Percentiles rank a stretch among this genome's conserved stretches.
Evolutionary conservation across 2,797 vertebrate genomes (phyloP).

Genomic region (Sylvilagus floridanus): DNA sequence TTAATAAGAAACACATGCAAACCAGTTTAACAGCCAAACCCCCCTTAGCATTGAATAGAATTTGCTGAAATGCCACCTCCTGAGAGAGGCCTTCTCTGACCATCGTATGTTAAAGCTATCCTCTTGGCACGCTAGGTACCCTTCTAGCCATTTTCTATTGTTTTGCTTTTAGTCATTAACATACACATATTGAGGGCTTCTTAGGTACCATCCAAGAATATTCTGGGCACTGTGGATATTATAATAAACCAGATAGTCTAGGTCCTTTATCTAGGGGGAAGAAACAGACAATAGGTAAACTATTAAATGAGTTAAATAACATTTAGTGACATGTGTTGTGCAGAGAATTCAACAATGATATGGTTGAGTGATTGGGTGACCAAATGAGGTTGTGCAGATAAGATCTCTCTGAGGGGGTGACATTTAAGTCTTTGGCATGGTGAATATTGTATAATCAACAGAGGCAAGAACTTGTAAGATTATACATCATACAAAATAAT

Average conservation of each 20-base stretch:
- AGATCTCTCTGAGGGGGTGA: conserved; percentile 19
- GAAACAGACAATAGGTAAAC: neutral
- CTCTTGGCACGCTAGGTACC: neutral
- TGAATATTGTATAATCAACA: neutral
- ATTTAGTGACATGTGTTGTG: neutral
- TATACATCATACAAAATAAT: neutral
- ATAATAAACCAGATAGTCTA: neutral
- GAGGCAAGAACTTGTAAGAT: conserved; percentile 12
- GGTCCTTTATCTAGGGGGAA: neutral
- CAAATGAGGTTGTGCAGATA: neutral
- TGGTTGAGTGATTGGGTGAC: neutral
- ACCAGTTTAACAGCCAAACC: neutral
- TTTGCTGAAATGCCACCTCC: neutral
- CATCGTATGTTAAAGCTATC: neutral
- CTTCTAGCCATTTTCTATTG: neutral
- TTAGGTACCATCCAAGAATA: neutral
- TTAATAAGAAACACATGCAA: neutral
- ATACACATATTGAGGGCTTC: neutral
- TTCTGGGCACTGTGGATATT: neutral
- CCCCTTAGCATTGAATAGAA: neutral
- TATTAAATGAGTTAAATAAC: conserved; percentile 23
- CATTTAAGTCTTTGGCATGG: conserved; percentile 30
- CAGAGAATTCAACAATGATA: conserved; percentile 27
- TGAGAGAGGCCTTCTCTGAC: neutral
- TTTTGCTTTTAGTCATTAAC: neutral